Conservation (phyloP, 1,140 invertebrate genomes). For the Telenomus remus region DNA sequence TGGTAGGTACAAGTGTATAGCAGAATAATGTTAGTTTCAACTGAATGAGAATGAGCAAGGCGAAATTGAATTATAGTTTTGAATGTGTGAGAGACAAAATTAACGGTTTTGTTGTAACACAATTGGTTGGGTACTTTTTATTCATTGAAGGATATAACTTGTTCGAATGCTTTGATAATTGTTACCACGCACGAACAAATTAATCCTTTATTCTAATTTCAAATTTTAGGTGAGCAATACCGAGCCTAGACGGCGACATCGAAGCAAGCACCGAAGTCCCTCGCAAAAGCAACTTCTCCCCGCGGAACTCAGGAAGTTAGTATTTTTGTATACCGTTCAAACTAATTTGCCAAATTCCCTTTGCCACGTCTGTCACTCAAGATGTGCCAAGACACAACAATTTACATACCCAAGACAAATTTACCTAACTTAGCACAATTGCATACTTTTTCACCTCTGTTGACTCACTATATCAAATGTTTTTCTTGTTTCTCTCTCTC, state of each 20-base stretch:
- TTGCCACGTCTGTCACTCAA: background rate
- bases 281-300: conserved; percentile 72
- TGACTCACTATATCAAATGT: too few relatives aligned
- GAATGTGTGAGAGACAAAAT: conserved; percentile 26
- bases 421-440: too few relatives aligned
- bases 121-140: conserved; percentile 10
- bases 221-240: conserved; percentile 70
- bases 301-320: conserved; percentile 73
- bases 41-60: conserved; percentile 37
- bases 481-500: conserved; percentile 5
- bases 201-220: conserved; percentile 14
- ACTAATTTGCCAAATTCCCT: background rate
- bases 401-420: too few relatives aligned
- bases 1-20: conserved; percentile 64
- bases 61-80: conserved; percentile 43
- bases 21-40: conserved; percentile 20
- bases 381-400: background rate
- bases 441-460: too few relatives aligned
- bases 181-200: background rate
- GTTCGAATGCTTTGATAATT: conserved; percentile 6
- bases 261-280: conserved; percentile 72
- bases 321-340: conserved; percentile 16
- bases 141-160: conserved; percentile 5
- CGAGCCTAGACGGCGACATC: conserved; percentile 70
- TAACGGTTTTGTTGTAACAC: conserved; percentile 25